Conservation (phyloP, 2,113 vertebrate species). For the Sakesphorus luctuosus region DNA sequence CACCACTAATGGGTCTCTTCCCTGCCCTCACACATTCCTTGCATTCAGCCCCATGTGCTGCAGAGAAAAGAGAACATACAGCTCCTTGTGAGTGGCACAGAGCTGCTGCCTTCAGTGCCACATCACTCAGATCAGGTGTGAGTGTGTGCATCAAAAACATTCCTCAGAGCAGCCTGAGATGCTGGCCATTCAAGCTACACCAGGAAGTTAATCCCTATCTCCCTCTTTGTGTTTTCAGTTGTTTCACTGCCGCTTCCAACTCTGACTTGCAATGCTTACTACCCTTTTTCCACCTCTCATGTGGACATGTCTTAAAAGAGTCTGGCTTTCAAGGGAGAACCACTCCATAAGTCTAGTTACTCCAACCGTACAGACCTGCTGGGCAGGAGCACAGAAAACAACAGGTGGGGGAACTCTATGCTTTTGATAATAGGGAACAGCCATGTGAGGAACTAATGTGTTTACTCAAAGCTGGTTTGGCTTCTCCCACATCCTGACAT, state of each 20-base stretch:
- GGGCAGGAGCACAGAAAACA: not conserved
- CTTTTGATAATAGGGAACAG: not conserved
- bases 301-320: not conserved
- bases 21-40: not conserved
- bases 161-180: not conserved
- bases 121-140: fast-evolving
- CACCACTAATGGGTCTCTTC: not conserved
- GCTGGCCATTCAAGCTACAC: not conserved
- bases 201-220: not conserved
- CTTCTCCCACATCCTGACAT: not conserved
- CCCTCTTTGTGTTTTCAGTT: not conserved
- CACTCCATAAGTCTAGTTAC: not conserved
- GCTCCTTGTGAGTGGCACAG: not conserved
- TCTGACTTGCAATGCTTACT: not conserved
- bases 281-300: not conserved
- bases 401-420: fast-evolving
- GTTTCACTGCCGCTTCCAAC: not conserved
- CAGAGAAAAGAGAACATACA: not conserved
- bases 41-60: not conserved
- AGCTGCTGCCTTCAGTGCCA: not conserved
- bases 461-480: not conserved
- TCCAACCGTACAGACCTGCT: not conserved
- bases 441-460: not conserved
- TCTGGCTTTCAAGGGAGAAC: not conserved
- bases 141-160: not conserved